Conservation (phyloP, 2,797 vertebrate species). For the Remorina albescens region DNA sequence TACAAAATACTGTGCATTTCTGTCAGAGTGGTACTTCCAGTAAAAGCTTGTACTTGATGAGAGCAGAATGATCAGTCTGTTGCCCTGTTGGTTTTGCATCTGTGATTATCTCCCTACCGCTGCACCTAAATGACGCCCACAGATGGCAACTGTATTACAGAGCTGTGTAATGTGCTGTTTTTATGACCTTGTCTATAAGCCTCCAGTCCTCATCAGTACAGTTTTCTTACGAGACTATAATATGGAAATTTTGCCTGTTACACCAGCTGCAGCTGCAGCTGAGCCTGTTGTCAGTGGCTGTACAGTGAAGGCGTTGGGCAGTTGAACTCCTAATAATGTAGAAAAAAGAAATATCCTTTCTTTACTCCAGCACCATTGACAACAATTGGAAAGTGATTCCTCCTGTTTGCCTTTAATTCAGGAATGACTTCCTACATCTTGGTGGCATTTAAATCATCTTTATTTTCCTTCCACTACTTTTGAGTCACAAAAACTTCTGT, state of each 20-base stretch:
- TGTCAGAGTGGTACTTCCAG: conserved; percentile 40
- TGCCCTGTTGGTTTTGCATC: conserved; percentile 65
- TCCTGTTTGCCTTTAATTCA: conserved; percentile 40
- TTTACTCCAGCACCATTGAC: conserved; percentile 6
- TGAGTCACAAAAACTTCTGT: conserved; percentile 50
- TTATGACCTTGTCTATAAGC: conserved; percentile 36
- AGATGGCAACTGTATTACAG: conserved; percentile 62
- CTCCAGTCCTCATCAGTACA: conserved; percentile 34
- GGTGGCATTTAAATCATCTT: conserved; percentile 61
- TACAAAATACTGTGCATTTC: conserved; percentile 38
- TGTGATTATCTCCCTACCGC: conserved; percentile 54
- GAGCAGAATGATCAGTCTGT: conserved; percentile 50
- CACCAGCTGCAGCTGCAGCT: not conserved
- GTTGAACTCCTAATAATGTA: conserved; percentile 18
- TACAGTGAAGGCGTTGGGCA: conserved; percentile 16
- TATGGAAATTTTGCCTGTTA: conserved; percentile 31
- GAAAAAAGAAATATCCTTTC: not conserved
- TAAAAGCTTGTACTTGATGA: conserved; percentile 51
- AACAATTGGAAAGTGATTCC: conserved; percentile 14
- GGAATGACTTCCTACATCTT: conserved; percentile 46
- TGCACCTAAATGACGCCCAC: conserved; percentile 59
- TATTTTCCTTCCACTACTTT: conserved; percentile 50
- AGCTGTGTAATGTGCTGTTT: conserved; percentile 60
- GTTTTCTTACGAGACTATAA: conserved; percentile 25
- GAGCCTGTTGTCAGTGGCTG: conserved; percentile 16